Evolutionary conservation across 2,797 vertebrate species (phyloP).

Genomic region (Novumbra hubbsi): DNA sequence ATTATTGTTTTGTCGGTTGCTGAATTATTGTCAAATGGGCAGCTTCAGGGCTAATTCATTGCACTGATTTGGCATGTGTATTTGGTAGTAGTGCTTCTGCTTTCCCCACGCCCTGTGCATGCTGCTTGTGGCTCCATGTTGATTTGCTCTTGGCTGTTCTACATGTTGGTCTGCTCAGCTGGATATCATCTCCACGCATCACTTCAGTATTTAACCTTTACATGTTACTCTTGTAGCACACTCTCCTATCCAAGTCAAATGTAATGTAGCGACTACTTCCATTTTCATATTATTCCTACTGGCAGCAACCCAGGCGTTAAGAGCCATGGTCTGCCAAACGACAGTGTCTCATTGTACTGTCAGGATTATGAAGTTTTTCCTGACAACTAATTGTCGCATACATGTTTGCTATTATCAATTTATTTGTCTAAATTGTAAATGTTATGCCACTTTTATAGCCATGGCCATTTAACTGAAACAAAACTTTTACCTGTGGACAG

Average conservation of each 20-base stretch:
- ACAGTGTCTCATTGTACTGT: no score
- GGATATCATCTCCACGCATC: neutral
- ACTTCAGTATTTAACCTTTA: neutral
- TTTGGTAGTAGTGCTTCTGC: slow-evolving; percentile 45
- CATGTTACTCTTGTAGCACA: no score
- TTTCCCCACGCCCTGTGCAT: slow-evolving; percentile 32
- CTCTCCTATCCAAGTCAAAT: no score
- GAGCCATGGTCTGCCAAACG: no score
- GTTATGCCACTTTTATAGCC: no score
- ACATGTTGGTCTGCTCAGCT: slow-evolving; percentile 16
- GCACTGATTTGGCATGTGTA: slow-evolving; percentile 33
- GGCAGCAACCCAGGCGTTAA: no score
- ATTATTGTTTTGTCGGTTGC: neutral
- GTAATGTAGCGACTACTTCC: no score
- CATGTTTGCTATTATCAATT: no score
- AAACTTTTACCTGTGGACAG: neutral
- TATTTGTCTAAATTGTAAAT: no score
- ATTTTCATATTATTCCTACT: no score
- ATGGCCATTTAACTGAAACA: neutral
- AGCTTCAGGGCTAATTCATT: slow-evolving; percentile 19
- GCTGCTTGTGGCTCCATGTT: slow-evolving; percentile 26
- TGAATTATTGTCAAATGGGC: neutral
- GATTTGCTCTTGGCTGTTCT: slow-evolving; percentile 19
- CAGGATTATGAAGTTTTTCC: no score
- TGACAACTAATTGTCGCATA: no score